Percentiles rank a stretch among this genome's conserved stretches.
phyloP scores from a whole-genome alignment of 1,140 invertebrate species.

The Anastatus disparis region DNA sequence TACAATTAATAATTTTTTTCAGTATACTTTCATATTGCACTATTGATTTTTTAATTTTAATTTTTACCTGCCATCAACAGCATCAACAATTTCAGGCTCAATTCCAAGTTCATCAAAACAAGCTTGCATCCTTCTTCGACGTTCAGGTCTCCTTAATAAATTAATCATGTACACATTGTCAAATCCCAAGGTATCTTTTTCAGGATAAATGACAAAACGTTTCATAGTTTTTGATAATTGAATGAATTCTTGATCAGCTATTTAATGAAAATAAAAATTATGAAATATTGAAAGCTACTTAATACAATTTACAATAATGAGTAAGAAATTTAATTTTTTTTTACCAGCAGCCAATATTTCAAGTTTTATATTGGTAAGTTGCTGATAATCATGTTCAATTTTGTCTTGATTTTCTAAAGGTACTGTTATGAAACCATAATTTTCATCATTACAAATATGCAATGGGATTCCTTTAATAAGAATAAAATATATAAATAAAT shows the following conservation, averaged over 20 bases:
- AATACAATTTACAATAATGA: background rate
- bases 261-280: conserved; percentile 25
- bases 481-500: background rate
- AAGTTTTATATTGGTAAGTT: conserved; percentile 82
- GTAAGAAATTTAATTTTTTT: background rate
- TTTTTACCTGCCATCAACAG: conserved; percentile 89
- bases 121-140: conserved; percentile 80
- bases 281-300: background rate
- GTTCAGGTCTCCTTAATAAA: conserved; percentile 81
- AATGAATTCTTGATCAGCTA: conserved; percentile 48
- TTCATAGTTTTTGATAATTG: conserved; percentile 48
- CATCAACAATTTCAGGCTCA: conserved; percentile 77
- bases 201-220: conserved; percentile 67
- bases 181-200: conserved; percentile 73
- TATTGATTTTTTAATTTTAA: background rate
- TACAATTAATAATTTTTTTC: too few species aligned
- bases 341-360: conserved; percentile 73
- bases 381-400: conserved; percentile 75
- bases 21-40: background rate
- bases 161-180: conserved; percentile 93
- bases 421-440: conserved; percentile 85
- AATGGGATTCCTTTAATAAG: conserved; percentile 73
- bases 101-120: conserved; percentile 86
- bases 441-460: conserved; percentile 82
- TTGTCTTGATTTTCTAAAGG: conserved; percentile 79